Evolutionary conservation across 1,140 invertebrate species (phyloP).

Genomic region (Tribolium madens): DNA sequence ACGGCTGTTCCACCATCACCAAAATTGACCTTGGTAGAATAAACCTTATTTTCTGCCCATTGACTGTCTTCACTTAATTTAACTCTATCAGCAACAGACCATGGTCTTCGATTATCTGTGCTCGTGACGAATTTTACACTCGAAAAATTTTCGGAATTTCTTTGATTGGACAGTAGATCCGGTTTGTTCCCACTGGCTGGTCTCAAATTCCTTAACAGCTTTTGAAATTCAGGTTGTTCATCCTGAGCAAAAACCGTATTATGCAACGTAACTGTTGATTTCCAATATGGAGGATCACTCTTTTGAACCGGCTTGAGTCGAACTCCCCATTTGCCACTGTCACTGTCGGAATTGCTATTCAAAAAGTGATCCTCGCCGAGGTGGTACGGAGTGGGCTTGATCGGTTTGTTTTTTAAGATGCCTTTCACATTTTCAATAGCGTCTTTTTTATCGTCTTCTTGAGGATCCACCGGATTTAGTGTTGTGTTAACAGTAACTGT

Average conservation of each 20-base stretch:
- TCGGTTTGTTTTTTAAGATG: constrained; percentile 79
- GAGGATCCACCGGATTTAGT: constrained; percentile 49
- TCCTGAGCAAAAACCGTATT: constrained; percentile 54
- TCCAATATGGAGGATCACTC: constrained; percentile 63
- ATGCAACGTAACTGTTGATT: constrained; percentile 64
- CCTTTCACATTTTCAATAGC: constrained; percentile 71
- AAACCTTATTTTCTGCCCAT: constrained; percentile 64
- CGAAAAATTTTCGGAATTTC: constrained; percentile 47
- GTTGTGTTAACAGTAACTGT: constrained; percentile 62
- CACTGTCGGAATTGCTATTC: constrained; percentile 50
- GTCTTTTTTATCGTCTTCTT: constrained; percentile 66
- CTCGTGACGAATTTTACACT: constrained; percentile 53
- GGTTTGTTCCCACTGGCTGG: constrained; percentile 53
- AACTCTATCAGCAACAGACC: constrained; percentile 68
- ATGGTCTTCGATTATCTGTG: constrained; percentile 60
- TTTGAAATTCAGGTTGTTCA: constrained; percentile 64
- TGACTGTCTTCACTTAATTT: constrained; percentile 63
- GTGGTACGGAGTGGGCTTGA: constrained; percentile 77
- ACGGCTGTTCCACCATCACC: constrained; percentile 66
- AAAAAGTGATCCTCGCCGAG: constrained; percentile 70
- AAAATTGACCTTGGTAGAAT: constrained; percentile 72
- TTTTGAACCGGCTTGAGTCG: constrained; percentile 63
- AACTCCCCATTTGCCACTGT: constrained; percentile 67
- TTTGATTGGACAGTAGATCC: constrained; percentile 44
- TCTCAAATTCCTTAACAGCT: constrained; percentile 61